Conservation (phyloP, 2,888 invertebrate species). For the Ochropacha duplaris region DNA sequence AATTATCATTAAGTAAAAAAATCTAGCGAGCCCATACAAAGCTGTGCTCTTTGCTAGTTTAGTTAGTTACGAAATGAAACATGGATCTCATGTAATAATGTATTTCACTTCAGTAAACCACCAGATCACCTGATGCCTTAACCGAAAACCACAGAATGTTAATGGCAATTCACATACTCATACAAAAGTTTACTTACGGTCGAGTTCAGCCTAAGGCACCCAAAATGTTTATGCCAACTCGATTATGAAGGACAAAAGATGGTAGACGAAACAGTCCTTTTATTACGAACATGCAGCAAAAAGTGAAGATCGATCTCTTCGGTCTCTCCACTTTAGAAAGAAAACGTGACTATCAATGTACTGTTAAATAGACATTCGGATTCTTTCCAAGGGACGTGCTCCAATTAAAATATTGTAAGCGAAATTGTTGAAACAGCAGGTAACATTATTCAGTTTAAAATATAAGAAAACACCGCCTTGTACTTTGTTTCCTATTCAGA, state of each 20-base stretch:
- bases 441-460: too few relatives aligned
- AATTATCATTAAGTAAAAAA: too few relatives aligned
- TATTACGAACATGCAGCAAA: not conserved
- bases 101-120: not conserved
- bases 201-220: not conserved
- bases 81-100: not conserved
- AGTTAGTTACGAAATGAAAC: not conserved
- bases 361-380: not conserved
- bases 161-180: not conserved
- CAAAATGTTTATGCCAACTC: not conserved
- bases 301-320: not conserved
- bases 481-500: too few relatives aligned
- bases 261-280: not conserved
- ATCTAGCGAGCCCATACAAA: too few relatives aligned
- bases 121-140: not conserved
- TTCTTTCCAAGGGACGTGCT: constrained; percentile 25
- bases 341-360: too few relatives aligned
- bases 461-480: too few relatives aligned
- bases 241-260: not conserved
- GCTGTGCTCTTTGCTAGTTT: too few relatives aligned
- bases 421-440: constrained; percentile 21
- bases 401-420: constrained; percentile 21
- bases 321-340: too few relatives aligned
- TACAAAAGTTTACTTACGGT: not conserved
- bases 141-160: not conserved